Percentiles rank a stretch among this genome's conserved stretches.
These are phyloP conservation scores for Caloenas nicobarica DNA, from an alignment of 2,113 vertebrate genomes.

Conservation along the genomic window DNA sequence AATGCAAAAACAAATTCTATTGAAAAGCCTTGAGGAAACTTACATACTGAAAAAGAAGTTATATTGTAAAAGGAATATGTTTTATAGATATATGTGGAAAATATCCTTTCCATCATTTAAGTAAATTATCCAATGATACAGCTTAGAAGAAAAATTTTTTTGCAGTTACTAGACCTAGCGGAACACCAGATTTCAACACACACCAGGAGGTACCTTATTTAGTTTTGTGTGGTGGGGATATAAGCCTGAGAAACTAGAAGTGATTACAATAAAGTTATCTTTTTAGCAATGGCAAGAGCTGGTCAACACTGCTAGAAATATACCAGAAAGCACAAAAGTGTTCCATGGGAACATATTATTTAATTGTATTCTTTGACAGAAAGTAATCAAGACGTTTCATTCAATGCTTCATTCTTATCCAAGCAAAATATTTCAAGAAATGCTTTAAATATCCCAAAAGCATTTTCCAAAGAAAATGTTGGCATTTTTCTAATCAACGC, in stretches of 20 bases:
- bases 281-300: neutral
- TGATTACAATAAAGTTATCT: neutral
- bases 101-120: neutral
- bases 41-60: neutral
- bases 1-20: neutral
- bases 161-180: neutral
- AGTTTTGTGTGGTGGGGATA: neutral
- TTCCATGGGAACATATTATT: neutral
- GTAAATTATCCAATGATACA: neutral
- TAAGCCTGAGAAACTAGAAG: neutral
- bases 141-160: neutral
- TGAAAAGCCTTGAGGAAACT: neutral
- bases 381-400: neutral
- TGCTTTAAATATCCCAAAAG: neutral
- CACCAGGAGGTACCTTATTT: neutral
- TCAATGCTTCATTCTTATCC: neutral
- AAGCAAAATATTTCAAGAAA: conserved; percentile 3
- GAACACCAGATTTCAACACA: neutral
- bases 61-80: neutral
- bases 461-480: neutral
- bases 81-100: neutral
- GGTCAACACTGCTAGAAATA: neutral
- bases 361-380: neutral
- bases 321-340: neutral
- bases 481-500: neutral